Base-by-base conservation (phyloP, 2,888 invertebrate genomes). In the Hetaerina titia region DNA sequence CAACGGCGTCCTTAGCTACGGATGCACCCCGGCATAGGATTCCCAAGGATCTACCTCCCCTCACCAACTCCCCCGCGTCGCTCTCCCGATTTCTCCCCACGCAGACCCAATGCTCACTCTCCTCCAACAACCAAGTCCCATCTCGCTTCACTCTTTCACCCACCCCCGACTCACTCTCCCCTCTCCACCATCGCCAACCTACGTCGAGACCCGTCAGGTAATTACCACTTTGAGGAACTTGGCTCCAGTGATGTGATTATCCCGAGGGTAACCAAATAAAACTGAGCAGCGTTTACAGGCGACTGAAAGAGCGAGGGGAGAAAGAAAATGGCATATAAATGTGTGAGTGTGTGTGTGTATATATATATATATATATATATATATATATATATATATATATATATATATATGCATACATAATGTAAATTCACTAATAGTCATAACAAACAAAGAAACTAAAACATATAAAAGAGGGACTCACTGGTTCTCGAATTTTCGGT, bases 231-330 rank as follows among this genome's bases (percentile, higher is more conserved):
- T 69, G 92, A 92, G 69, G 64, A 74, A 69, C 92, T 92, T 74
- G 92, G 64, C 92, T 92, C 92, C 69, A 69, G n/a, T 92, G 92
- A 92, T 92, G 92, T 64, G 69, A 92, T 92, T 92, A 92, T 92
- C 92, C 69, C 74, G 45, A 45, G 92, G 92, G 69, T 64, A 92
- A 92, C 92, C 92, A 92, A 92, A 92, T 92, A 92, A 92, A 92
- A 92, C 69, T 64, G 92, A 92, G 56, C 69, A 69, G 19, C 92
- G 92, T 92, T 92, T 92, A 92, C 69, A 31, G 69, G 22, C 64
- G 92, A 74, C 19, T 4, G 89, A 58, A 57, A 56, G 89, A 92
- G 81, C 31, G 81, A 13, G 22, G n/a, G 69, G 22, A n/a, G n/a
- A 6, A 4, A 22, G 69, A 69, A 9, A 22, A n/a, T 5, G 31